Conservation (phyloP, 2,113 vertebrate genomes). For the Fregetta grallaria region DNA sequence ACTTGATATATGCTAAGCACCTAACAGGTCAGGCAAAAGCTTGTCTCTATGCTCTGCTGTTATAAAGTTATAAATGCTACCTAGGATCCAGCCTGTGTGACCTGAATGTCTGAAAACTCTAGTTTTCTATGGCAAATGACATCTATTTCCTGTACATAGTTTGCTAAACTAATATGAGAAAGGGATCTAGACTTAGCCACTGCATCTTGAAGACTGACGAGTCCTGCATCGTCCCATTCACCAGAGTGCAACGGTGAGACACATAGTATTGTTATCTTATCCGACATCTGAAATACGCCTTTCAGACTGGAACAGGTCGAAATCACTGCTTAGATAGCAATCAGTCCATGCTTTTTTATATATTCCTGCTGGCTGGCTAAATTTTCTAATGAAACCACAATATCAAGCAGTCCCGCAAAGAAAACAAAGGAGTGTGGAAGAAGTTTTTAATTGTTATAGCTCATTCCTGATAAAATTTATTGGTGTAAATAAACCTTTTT, state of each 20-base stretch:
- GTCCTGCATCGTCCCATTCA: not conserved
- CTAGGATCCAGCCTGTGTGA: not conserved
- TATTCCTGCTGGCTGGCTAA: not conserved
- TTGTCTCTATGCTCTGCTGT: not conserved
- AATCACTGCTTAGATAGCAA: not conserved
- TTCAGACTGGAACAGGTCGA: not conserved
- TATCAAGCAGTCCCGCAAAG: not conserved
- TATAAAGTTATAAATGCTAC: not conserved
- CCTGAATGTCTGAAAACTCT: not conserved
- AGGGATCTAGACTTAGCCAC: not conserved
- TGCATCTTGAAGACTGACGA: not conserved
- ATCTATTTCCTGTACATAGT: not conserved
- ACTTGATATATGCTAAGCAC: not conserved
- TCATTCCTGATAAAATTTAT: not conserved
- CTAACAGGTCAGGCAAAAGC: not conserved
- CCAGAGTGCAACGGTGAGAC: not conserved
- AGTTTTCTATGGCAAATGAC: not conserved
- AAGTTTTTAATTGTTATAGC: not conserved
- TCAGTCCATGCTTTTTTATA: not conserved
- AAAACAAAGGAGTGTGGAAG: not conserved
- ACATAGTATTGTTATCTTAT: rapidly evolving
- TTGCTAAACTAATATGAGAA: not conserved
- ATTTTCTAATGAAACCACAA: not conserved
- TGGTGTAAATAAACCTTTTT: not conserved
- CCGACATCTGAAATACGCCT: not conserved